Percentiles rank a stretch among this genome's conserved stretches.
Evolutionary conservation across 2,888 invertebrate genomes (phyloP).

Genomic region (Drosophila villosipedis): DNA sequence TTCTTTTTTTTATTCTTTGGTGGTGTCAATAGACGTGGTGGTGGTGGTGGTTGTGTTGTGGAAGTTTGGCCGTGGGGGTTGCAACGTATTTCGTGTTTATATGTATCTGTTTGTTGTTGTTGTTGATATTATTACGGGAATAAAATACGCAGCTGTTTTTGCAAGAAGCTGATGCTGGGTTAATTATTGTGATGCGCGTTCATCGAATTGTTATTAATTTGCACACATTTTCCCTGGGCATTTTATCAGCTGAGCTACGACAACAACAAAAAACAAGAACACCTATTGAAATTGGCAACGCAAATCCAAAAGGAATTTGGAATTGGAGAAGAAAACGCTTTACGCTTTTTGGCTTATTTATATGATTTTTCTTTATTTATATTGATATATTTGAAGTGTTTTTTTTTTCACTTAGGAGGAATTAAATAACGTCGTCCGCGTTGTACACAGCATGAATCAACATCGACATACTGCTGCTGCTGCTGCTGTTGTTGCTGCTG

Average conservation of each 20-base stretch:
- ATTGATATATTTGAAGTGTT: conserved; percentile 58
- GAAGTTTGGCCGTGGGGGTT: conserved; percentile 61
- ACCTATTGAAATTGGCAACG: conserved; percentile 1
- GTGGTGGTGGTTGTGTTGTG: conserved; percentile 38
- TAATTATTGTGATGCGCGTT: conserved; percentile 25
- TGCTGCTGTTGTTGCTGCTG: conserved; percentile 16
- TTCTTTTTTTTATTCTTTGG: conserved; percentile 33
- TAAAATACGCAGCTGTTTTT: conserved; percentile 65
- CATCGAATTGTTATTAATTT: conserved; percentile 24
- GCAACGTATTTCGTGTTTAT: conserved; percentile 55
- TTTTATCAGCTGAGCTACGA: conserved; percentile 35
- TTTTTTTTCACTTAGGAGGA: conserved; percentile 53
- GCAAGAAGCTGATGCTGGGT: conserved; percentile 50
- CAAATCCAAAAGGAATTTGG: conserved; percentile 12
- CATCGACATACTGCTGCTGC: conserved; percentile 57
- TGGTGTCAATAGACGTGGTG: conserved; percentile 27
- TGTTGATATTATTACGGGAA: conserved; percentile 55
- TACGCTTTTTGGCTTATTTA: conserved; percentile 30
- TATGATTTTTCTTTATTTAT: conserved; percentile 56
- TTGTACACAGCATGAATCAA: conserved; percentile 64
- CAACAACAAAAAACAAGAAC: conserved; percentile 8
- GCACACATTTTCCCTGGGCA: conserved; percentile 41
- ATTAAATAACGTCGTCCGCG: conserved; percentile 65
- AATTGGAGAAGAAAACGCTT: conserved; percentile 12
- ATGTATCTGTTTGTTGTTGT: conserved; percentile 67